Evolutionary conservation across 1,140 invertebrate genomes (phyloP), one percentile per base, ranked within the genome.

Genomic region (Drosophila seguyi): DNA sequence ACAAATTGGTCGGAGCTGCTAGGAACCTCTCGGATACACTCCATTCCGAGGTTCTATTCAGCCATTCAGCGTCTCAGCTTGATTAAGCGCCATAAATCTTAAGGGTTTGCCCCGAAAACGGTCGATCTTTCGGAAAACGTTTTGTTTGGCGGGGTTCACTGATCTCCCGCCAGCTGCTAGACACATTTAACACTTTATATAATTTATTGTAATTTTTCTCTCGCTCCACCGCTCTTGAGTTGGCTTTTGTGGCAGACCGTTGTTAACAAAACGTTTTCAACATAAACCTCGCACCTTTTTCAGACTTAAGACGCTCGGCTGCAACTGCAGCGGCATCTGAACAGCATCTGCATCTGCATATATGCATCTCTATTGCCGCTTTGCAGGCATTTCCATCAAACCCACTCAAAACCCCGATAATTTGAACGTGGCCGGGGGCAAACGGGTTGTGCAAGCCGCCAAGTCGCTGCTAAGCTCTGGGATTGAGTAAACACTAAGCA

Each of bases 171-270:
- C 61, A 63, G 63, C 61, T 74, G 69, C 69, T 41, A 58, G 69
- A 69, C 72, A 81, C 68, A 88, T 80, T 88, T 90, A 90, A 88
- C 85, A 88, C 85, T 88, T 88, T 90, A 87, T 90, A 90, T 90
- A 85, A 90, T 85, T 90, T 90, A 90, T 90, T 90, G 81, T 90
- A 75, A 84, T 83, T 84, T 67, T 85, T 75, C 81, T 75, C 81
- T 62, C 31, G 22, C 53, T 18, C 63, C 55, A 18, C 39, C 72
- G 58, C 44, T 59, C 44, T 59, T 47, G 31, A 55, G 29, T 39
- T 66, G 59, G 52, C 22, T 57, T 67, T 68, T 78, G 52, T 78
- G 75, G 39, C 78, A 55, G 69, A 44, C 61, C 57, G 85, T 83
- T 85, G 85, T 85, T 88, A 90, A 88, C 85, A 88, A 88, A 88